Conservation (phyloP, 2,888 invertebrate species). For the Syritta pipiens region DNA sequence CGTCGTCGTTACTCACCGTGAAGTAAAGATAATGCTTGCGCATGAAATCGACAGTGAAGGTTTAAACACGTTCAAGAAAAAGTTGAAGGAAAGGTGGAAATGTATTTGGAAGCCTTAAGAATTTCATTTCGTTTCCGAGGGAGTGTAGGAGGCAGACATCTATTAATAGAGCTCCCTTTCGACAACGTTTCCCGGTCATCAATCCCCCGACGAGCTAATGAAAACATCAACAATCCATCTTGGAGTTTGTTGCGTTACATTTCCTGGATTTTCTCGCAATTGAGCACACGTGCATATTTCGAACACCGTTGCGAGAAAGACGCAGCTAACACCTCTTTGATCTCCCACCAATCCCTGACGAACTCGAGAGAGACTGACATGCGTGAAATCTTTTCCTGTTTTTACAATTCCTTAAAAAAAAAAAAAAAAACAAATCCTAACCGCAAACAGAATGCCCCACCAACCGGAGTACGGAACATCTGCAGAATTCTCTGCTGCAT, state of each 20-base stretch:
- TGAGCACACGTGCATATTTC: constrained; percentile 45
- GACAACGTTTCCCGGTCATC: too few relatives aligned
- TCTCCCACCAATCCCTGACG: constrained; percentile 60
- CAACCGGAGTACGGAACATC: constrained; percentile 24
- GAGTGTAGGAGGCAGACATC: too few relatives aligned
- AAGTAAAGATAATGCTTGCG: neutral
- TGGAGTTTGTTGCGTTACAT: constrained; percentile 18
- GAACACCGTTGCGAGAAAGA: constrained; percentile 14
- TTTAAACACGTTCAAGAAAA: too few relatives aligned
- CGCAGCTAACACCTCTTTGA: constrained; percentile 56
- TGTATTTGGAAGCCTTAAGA: too few relatives aligned
- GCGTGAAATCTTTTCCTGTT: constrained; percentile 60
- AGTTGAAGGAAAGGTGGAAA: too few relatives aligned
- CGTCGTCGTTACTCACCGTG: neutral
- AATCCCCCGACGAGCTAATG: constrained; percentile 38
- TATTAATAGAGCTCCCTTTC: too few relatives aligned
- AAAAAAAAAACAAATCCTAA: neutral
- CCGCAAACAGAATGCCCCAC: constrained; percentile 27
- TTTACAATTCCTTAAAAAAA: constrained; percentile 37
- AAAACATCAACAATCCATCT: constrained; percentile 56
- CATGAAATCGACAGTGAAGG: neutral
- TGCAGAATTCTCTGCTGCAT: constrained; percentile 33
- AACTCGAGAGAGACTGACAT: constrained; percentile 9
- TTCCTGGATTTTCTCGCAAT: constrained; percentile 47
- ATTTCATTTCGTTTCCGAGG: too few relatives aligned